These are phyloP conservation scores for Pseudomyrmex sp. DNA, from an alignment of 1,140 invertebrate species.

Conservation along the genomic window DNA sequence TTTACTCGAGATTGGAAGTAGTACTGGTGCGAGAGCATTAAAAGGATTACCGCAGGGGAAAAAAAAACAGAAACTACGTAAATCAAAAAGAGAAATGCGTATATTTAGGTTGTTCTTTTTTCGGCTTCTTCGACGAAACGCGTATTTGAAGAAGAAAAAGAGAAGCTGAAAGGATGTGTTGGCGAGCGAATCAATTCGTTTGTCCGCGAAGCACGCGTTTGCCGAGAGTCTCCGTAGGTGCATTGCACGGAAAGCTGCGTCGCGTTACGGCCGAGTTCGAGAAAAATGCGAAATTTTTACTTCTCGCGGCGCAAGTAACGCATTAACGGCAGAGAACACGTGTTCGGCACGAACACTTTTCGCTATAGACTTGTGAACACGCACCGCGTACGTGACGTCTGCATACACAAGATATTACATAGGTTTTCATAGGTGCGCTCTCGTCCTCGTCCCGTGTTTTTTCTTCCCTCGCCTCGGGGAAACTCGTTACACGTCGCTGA, in stretches of 20 bases:
- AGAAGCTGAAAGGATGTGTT: not conserved
- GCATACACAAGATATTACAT: constrained; percentile 71
- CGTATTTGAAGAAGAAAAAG: not conserved
- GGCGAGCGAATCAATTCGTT: not conserved
- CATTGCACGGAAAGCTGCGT: constrained; percentile 46
- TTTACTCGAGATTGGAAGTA: not conserved
- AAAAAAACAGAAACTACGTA: no score
- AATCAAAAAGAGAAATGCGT: not conserved
- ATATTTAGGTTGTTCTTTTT: not conserved
- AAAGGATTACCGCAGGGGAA: no score
- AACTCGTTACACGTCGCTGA: not conserved
- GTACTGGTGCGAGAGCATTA: no score
- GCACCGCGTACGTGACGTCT: constrained; percentile 76
- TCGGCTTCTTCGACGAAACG: not conserved
- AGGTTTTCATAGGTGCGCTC: constrained; percentile 32
- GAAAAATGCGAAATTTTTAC: constrained; percentile 66
- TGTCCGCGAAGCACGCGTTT: not conserved
- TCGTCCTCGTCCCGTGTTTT: constrained; percentile 42
- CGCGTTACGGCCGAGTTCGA: constrained; percentile 59
- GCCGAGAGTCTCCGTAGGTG: constrained; percentile 10
- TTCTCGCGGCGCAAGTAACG: constrained; percentile 54
- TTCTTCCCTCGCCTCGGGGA: not conserved
- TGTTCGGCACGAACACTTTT: constrained; percentile 76
- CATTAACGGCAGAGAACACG: constrained; percentile 72
- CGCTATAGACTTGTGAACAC: constrained; percentile 77